A percentile compares a stretch with the other conserved stretches of the same genome.
These are phyloP conservation scores for Dendroctonus ponderosae DNA, from an alignment of 1,140 invertebrate genomes.

Conservation along the genomic window DNA sequence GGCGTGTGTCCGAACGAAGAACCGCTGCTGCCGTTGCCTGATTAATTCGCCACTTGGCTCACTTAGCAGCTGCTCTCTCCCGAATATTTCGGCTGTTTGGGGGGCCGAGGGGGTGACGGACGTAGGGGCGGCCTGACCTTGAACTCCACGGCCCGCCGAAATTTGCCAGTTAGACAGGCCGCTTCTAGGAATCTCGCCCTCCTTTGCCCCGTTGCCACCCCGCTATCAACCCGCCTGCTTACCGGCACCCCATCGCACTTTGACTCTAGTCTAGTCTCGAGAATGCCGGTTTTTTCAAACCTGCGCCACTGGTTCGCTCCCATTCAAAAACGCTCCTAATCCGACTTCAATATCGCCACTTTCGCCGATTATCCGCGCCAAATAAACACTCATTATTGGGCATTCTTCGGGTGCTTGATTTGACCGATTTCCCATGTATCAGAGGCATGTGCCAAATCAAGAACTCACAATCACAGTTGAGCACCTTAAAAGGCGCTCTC, in stretches of 20 bases:
- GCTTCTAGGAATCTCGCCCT: conserved; percentile 35
- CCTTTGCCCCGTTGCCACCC: neutral
- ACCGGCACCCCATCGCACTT: neutral
- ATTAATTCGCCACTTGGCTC: conserved; percentile 33
- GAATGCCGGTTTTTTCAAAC: neutral
- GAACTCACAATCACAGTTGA: conserved; percentile 17
- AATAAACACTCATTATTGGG: neutral
- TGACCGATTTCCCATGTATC: neutral
- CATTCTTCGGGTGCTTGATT: neutral
- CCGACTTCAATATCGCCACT: neutral
- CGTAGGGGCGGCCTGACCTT: conserved; percentile 37
- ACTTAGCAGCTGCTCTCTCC: conserved; percentile 25
- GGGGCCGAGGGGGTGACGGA: conserved; percentile 13
- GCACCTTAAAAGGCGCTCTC: conserved; percentile 24
- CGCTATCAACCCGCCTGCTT: neutral
- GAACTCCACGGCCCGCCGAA: conserved; percentile 32
- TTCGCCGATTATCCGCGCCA: neutral
- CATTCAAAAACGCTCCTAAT: neutral
- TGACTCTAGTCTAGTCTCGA: neutral
- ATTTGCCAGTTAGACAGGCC: conserved; percentile 32
- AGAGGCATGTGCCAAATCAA: neutral
- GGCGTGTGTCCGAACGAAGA: conserved; percentile 33
- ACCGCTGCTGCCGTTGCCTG: conserved; percentile 19
- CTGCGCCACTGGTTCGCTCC: neutral
- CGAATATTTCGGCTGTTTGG: neutral